Percentiles rank a stretch among this genome's conserved stretches.
These are phyloP conservation scores for Psettodes erumei DNA, from an alignment of 2,113 vertebrate genomes.

Conservation along the genomic window DNA sequence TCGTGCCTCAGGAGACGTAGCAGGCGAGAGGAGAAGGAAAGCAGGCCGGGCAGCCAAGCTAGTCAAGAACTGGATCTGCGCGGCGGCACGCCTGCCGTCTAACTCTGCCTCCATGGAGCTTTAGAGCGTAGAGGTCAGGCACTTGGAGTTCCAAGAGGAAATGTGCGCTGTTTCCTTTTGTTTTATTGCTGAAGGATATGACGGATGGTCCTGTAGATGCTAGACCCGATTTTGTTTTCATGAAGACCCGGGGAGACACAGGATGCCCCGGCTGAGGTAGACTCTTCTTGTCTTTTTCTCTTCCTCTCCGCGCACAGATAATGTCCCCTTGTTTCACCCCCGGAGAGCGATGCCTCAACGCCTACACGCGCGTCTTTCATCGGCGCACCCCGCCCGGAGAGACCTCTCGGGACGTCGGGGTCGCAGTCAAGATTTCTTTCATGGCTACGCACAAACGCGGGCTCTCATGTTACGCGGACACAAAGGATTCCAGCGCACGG, in stretches of 20 bases:
- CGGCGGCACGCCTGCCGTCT: conserved; percentile 30
- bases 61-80: conserved; percentile 18
- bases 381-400: conserved; percentile 47
- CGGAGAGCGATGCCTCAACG: conserved; percentile 7
- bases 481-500: conserved; percentile 32
- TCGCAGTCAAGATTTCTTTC: conserved; percentile 28
- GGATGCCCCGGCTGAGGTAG: conserved; percentile 8
- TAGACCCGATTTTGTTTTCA: conserved; percentile 43
- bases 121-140: conserved; percentile 39
- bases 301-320: conserved; percentile 31
- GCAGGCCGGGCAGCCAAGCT: conserved; percentile 32
- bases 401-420: conserved; percentile 52
- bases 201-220: conserved; percentile 33
- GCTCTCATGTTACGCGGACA: conserved; percentile 59
- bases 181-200: conserved; percentile 58
- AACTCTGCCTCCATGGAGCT: conserved; percentile 44
- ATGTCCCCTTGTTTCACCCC: conserved; percentile 40
- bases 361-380: conserved; percentile 55
- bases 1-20: conserved; percentile 4
- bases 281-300: background rate
- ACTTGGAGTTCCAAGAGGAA: conserved; percentile 53
- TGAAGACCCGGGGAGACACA: conserved; percentile 23
- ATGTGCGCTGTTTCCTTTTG: conserved; percentile 55
- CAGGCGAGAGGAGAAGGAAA: conserved; percentile 13
- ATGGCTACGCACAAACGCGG: background rate